Base-by-base conservation (phyloP, 2,113 vertebrate genomes). In the Cebidichthys violaceus region DNA sequence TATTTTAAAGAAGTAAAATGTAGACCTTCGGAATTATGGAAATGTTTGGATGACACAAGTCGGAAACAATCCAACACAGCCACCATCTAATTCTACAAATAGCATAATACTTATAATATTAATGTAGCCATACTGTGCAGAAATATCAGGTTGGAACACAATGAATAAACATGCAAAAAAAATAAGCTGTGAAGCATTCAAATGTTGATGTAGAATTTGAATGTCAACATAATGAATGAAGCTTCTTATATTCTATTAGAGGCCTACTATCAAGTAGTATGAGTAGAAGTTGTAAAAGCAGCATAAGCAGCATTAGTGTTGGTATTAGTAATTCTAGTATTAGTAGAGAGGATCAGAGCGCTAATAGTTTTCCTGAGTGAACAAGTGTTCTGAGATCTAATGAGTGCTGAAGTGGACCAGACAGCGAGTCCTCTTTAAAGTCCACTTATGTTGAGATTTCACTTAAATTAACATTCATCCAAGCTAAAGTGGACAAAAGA, bases 351-450 rank as follows among this genome's bases (percentile, higher is more conserved):
- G 9, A 70, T 59, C 20, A 41, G 59, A 65, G 43, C 13, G 68
- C 50, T 37, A 31, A 54, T 43, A 37, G 69, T 65, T 47, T 22
- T 54, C 35, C 15, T 37, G 45, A 77, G 33, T 54, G 67, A 82
- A 72, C 10, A 80, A 67, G 65, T 54, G 77, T 72, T 68, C 64
- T 60, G 45, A 45, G 64, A 71, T 77, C 47, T 75, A 79, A 86
- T 84, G 84, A 75, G 75, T 33, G 72, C 45, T 90, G 29, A 68
- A 77, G 61, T 82, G 55, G 43, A 66, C 71, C 39, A 71, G 52
- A 77, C 27, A 61, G 43, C 66, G 27, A 59, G 24, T 73, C 37
- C 50, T 55, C 73, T 79, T 27, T 76, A 24, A 68, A 54, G 47
- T 59, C 50, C 52, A 69, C 60, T 59, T 41, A 69, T 4, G 11